Evolutionary conservation across 1,140 invertebrate genomes (phyloP).

Genomic region (Latrodectus geometricus): DNA sequence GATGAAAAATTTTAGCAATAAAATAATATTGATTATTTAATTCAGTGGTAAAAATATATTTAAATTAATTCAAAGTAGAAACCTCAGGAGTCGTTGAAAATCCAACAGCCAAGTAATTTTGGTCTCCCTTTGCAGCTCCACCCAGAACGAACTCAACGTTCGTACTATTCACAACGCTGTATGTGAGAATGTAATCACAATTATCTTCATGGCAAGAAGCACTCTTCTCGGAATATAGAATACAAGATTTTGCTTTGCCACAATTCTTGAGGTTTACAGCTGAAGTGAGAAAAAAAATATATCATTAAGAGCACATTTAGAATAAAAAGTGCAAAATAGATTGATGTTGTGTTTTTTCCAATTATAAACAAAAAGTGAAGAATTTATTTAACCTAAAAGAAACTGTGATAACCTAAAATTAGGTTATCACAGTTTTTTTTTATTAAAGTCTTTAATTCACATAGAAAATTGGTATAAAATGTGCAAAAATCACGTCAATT

Average conservation of each 20-base stretch:
- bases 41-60: not conserved
- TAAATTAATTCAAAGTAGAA: not conserved
- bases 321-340: not conserved
- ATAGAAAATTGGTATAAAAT: too few species aligned
- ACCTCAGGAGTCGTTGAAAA: slow-evolving; percentile 41
- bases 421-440: too few species aligned
- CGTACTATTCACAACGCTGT: slow-evolving; percentile 39
- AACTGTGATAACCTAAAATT: too few species aligned
- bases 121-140: slow-evolving; percentile 32
- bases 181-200: slow-evolving; percentile 52
- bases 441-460: too few species aligned
- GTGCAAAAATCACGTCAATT: too few species aligned
- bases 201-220: slow-evolving; percentile 53
- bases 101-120: slow-evolving; percentile 48
- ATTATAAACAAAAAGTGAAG: not conserved
- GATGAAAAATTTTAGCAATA: too few species aligned
- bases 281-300: not conserved
- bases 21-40: too few species aligned
- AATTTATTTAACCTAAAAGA: not conserved
- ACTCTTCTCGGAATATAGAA: slow-evolving; percentile 45
- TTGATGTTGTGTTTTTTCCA: not conserved
- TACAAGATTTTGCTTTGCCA: slow-evolving; percentile 55
- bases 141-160: slow-evolving; percentile 55
- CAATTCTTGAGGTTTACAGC: slow-evolving; percentile 55
- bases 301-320: not conserved